These are phyloP conservation scores for Oryzias melastigma DNA, from an alignment of 2,113 vertebrate genomes.

Conservation along the genomic window DNA sequence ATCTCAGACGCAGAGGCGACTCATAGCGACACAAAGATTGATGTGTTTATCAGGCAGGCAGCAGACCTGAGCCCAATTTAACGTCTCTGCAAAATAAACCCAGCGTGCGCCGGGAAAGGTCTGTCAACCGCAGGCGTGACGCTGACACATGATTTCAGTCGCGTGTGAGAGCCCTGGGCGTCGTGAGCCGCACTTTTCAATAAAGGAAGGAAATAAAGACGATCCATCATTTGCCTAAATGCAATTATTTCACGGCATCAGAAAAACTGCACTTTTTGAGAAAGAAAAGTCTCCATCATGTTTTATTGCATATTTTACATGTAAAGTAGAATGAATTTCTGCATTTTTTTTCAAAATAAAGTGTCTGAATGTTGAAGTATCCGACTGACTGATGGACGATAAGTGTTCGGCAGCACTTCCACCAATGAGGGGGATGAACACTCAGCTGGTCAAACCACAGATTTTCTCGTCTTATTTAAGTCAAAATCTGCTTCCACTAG, in stretches of 20 bases:
- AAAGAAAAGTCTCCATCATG: too few species aligned
- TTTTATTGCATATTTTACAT: too few species aligned
- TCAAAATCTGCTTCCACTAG: too few species aligned
- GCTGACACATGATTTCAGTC: background rate
- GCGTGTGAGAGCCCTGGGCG: background rate
- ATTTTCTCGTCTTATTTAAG: too few species aligned
- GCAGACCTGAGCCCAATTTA: conserved; percentile 16
- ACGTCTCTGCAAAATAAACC: conserved; percentile 19
- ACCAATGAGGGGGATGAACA: background rate
- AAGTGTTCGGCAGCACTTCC: background rate
- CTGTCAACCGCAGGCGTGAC: conserved; percentile 3
- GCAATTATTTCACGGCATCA: background rate
- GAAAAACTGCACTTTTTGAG: background rate
- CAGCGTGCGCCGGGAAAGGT: conserved; percentile 16
- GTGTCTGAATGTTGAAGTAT: too few species aligned
- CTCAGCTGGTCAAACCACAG: background rate
- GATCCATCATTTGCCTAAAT: background rate
- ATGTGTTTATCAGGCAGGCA: conserved; percentile 30
- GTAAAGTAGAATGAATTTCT: too few species aligned
- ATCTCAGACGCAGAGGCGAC: conserved; percentile 1
- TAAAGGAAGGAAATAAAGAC: background rate
- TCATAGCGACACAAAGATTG: conserved; percentile 10
- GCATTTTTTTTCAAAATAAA: too few species aligned
- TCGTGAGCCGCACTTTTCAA: background rate
- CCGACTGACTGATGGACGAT: too few species aligned